A percentile compares a stretch with the other conserved stretches of the same genome.
Evolutionary conservation across 2,888 invertebrate genomes (phyloP).

Genomic region (Coleophora deauratella): DNA sequence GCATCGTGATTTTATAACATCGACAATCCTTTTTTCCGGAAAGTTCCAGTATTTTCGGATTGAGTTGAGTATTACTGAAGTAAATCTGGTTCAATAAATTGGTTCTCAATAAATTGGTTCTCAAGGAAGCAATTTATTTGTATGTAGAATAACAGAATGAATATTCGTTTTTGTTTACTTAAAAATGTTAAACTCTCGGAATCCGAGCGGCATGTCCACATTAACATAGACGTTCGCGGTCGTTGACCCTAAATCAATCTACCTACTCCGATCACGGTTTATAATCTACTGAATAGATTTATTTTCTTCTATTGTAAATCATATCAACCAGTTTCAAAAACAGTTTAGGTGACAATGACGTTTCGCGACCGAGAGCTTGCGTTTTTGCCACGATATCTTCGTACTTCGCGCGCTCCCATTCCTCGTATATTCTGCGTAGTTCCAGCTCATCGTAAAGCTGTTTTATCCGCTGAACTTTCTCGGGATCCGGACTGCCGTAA

Average conservation of each 20-base stretch:
- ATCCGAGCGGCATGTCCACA: too few relatives aligned
- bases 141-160: too few relatives aligned
- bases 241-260: too few relatives aligned
- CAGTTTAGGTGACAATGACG: conserved; percentile 77
- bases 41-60: too few relatives aligned
- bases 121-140: too few relatives aligned
- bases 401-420: conserved; percentile 82
- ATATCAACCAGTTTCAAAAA: conserved; percentile 84
- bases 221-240: too few relatives aligned
- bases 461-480: conserved; percentile 68
- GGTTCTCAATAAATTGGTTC: too few relatives aligned
- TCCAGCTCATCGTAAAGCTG: conserved; percentile 74
- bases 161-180: too few relatives aligned
- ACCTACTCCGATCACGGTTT: too few relatives aligned
- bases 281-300: conserved; percentile 2
- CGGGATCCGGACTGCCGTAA: conserved; percentile 79
- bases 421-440: conserved; percentile 78
- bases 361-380: conserved; percentile 79
- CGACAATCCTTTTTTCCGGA: neutral
- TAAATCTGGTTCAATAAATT: too few relatives aligned
- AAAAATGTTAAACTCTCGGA: too few relatives aligned
- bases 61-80: too few relatives aligned
- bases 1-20: neutral
- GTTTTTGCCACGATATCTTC: conserved; percentile 81
- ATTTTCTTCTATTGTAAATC: conserved; percentile 73